phyloP scores from a whole-genome alignment of 2,797 vertebrate species.

The Amphiprion clarkii region DNA sequence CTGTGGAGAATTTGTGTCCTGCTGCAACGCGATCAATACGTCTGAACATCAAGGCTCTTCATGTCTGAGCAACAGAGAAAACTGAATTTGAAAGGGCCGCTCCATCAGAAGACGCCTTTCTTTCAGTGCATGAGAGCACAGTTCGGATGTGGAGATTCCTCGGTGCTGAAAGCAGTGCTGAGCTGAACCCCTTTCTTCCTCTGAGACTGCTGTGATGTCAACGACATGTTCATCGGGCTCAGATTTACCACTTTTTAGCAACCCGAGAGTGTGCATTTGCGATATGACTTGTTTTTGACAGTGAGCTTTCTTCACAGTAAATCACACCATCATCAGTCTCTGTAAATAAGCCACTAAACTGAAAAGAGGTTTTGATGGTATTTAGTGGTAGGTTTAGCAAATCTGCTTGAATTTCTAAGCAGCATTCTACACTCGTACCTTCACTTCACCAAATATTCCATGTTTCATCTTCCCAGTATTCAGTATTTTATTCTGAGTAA shows the following conservation, averaged over 20 bases:
- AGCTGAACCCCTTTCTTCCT: neutral
- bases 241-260: neutral
- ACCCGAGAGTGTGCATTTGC: neutral
- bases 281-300: neutral
- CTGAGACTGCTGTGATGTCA: neutral
- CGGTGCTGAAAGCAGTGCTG: conserved; percentile 8
- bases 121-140: neutral
- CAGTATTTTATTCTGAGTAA: too few species aligned
- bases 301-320: neutral
- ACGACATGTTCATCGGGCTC: neutral
- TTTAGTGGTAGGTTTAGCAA: too few species aligned
- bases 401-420: too few species aligned
- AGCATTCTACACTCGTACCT: too few species aligned
- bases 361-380: too few species aligned
- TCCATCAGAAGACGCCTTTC: conserved; percentile 17
- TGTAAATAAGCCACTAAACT: too few species aligned
- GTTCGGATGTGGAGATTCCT: conserved; percentile 3
- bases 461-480: too few species aligned
- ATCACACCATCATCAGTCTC: too few species aligned
- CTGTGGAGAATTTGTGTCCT: conserved; percentile 25
- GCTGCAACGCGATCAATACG: conserved; percentile 25
- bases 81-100: conserved; percentile 7
- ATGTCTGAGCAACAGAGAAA: conserved; percentile 16
- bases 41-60: conserved; percentile 40
- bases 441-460: too few species aligned